Conservation (phyloP, 2,888 invertebrate genomes). For the Aspidiotus rigidus region DNA sequence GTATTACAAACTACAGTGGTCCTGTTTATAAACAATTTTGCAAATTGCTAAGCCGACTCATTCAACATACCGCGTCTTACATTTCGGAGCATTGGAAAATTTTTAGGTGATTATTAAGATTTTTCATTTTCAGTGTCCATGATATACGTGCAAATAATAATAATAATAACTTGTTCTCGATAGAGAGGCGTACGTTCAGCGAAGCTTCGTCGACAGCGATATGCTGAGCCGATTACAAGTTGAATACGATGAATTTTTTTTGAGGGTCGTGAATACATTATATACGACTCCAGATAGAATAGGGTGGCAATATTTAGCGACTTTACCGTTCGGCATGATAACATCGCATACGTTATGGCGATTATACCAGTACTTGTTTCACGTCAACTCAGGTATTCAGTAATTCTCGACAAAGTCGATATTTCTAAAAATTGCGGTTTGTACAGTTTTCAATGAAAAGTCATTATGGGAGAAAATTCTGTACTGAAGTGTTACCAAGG, state of each 20-base stretch:
- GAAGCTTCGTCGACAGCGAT: conserved; percentile 34
- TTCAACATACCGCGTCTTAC: conserved; percentile 63
- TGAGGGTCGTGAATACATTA: conserved; percentile 58
- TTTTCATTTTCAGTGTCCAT: not conserved
- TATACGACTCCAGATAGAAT: conserved; percentile 62
- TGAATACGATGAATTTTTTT: conserved; percentile 64
- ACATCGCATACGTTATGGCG: conserved; percentile 41
- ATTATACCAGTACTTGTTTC: conserved; percentile 34
- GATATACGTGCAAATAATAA: not conserved
- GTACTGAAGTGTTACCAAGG: too few relatives aligned
- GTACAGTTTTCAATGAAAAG: too few relatives aligned
- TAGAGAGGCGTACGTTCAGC: conserved; percentile 21
- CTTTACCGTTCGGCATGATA: conserved; percentile 58
- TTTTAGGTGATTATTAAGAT: conserved; percentile 31
- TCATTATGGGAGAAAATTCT: too few relatives aligned
- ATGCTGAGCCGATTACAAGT: conserved; percentile 53
- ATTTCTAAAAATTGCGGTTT: too few relatives aligned
- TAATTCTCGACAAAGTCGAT: not conserved
- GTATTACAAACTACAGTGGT: conserved; percentile 41
- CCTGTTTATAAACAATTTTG: conserved; percentile 60
- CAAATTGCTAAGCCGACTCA: conserved; percentile 56
- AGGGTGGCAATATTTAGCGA: conserved; percentile 72
- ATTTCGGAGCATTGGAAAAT: conserved; percentile 60
- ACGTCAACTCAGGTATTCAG: conserved; percentile 33
- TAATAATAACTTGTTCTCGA: not conserved